Conservation (phyloP, 2,113 vertebrate genomes). For the Ceyx margarethae region DNA sequence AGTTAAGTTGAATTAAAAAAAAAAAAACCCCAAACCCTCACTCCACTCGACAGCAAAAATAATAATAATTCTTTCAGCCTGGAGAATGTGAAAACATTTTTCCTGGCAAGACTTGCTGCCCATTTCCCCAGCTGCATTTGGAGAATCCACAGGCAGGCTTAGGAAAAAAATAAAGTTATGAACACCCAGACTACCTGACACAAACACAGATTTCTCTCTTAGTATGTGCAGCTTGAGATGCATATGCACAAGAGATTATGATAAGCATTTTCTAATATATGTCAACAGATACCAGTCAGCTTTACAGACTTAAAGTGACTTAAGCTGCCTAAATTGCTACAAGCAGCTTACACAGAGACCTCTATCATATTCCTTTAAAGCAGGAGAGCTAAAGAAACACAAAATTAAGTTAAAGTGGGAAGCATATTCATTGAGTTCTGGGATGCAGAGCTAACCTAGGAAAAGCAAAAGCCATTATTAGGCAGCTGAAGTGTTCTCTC, state of each 20-base stretch:
- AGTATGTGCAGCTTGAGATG: background rate
- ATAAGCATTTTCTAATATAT: slow-evolving; percentile 3
- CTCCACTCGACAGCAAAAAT: background rate
- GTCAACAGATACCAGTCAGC: slow-evolving; percentile 3
- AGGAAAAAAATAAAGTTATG: background rate
- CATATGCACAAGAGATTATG: background rate
- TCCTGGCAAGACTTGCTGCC: slow-evolving; percentile 14
- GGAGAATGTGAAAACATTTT: slow-evolving; percentile 35
- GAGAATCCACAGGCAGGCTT: background rate
- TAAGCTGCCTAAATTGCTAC: background rate
- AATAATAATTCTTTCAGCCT: background rate
- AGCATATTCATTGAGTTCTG: background rate
- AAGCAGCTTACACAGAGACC: slow-evolving; percentile 4
- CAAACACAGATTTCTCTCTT: background rate
- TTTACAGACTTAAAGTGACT: background rate
- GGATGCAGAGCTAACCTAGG: background rate
- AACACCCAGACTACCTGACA: background rate
- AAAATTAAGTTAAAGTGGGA: background rate
- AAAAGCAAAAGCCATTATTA: background rate
- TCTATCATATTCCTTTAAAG: background rate
- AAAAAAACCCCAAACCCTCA: background rate
- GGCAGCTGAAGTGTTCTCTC: background rate
- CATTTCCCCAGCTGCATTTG: background rate
- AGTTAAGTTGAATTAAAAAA: background rate
- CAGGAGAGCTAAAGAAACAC: background rate